A percentile compares a stretch with the other conserved stretches of the same genome.
phyloP scores from a whole-genome alignment of 2,797 vertebrate species.

The Pachyuromys duprasi region DNA sequence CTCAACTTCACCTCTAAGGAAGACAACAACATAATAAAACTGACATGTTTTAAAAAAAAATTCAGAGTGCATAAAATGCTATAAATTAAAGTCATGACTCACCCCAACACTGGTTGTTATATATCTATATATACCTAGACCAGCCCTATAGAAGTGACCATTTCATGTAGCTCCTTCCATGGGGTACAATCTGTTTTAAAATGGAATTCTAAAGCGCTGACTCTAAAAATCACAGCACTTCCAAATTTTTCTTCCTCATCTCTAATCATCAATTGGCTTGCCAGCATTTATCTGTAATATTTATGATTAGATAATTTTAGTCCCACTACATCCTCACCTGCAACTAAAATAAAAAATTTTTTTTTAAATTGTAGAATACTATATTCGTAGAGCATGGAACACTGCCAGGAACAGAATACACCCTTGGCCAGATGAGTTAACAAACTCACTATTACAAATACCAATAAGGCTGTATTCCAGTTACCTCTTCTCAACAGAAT shows the following conservation, averaged over 20 bases:
- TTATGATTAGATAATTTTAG: constrained; percentile 19
- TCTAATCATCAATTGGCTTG: not conserved
- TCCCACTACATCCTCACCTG: not conserved
- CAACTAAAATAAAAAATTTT: constrained; percentile 37
- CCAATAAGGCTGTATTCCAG: not conserved
- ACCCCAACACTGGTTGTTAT: not conserved
- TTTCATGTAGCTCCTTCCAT: not conserved
- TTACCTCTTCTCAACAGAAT: not conserved
- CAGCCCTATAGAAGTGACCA: not conserved
- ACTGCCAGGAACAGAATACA: not conserved
- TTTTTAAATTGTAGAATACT: not conserved
- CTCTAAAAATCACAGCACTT: not conserved
- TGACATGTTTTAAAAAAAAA: not conserved
- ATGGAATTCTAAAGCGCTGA: not conserved
- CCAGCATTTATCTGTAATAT: not conserved
- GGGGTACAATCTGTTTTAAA: constrained; percentile 7
- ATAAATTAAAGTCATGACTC: not conserved
- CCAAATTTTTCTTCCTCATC: constrained; percentile 42
- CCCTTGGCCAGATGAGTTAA: not conserved
- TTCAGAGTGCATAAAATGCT: not conserved
- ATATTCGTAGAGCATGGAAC: not conserved
- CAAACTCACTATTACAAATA: not conserved
- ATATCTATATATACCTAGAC: not conserved
- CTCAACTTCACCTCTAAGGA: not conserved
- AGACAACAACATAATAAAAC: not conserved